Base-by-base conservation (phyloP, 2,113 vertebrate species). In the Canis aureus region DNA sequence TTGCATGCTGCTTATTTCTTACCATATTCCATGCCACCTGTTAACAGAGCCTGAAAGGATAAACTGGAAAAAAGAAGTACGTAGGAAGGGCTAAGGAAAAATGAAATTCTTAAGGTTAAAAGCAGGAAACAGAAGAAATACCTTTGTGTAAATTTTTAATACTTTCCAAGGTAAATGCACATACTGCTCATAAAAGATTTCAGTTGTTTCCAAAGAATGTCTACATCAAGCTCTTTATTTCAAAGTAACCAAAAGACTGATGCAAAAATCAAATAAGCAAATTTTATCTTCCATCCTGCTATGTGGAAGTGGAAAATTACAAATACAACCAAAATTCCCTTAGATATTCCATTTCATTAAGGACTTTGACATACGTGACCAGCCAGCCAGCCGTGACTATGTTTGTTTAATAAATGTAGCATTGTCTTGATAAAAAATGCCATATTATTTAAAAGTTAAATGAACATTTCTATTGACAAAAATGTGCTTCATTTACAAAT, bases 391-490 rank as follows among this genome's bases (percentile, higher is more conserved):
- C 43, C 43, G 7, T 43, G 43, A 43, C 43, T 43, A 84, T 97
- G 93, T 80, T 88, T 71, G 11, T 92, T 96, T 95, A 94, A 91
- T 89, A 97, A 91, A 66, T 91, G 85, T 97, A 59, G 27, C 35
- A 43, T 94, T 62, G 53, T 94, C 78, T 96, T 96, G 43, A 66
- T 89, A 82, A 94, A 96, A 80, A 80, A 23, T 94, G 2, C n/a
- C 96, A 22, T 64, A 55, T 97, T 87, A 94, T 91, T 96, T 97
- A 94, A 89, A 87, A 95, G 13, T 62, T 79, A 88, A 91, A 96
- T 35, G 19, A 83, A 96, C 8, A 79, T 97, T 94, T 96, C 2
- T 91, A 57, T 83, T 92, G 35, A 84, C 43, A 96, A 97, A 98
- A 96, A 82, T 93, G 23, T 86, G 80, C 20, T 96, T 96, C 23